Conservation (phyloP, 37 sponge, comb jelly and placozoan genomes). For the Halisarca cf. caerulea region DNA sequence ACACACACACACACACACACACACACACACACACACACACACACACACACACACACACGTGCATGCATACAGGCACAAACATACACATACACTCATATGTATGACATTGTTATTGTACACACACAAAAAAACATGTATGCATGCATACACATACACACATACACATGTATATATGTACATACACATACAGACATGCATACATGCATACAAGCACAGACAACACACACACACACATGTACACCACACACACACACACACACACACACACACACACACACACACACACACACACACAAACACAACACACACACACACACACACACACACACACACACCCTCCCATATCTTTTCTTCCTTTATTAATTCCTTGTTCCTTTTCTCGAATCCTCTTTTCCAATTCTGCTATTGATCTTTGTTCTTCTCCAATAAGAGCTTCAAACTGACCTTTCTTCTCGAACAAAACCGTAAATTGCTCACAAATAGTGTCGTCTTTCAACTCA, state of each 20-base stretch:
- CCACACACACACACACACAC: background rate
- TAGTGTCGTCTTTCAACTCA: constrained; percentile 49
- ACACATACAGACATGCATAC: background rate
- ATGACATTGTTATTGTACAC: no score
- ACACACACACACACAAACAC: background rate
- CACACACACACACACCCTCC: constrained; percentile 63
- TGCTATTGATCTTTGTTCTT: constrained; percentile 55
- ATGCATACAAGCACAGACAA: background rate
- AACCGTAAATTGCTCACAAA: constrained; percentile 46
- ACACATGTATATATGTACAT: background rate
- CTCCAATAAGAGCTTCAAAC: constrained; percentile 30
- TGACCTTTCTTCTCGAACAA: constrained; percentile 4
- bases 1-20: no score
- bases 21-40: no score
- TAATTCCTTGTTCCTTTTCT: constrained; percentile 36
- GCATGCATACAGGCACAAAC: no score
- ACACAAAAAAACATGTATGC: no score
- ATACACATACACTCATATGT: no score
- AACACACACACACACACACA: background rate
- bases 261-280: background rate
- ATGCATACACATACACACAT: background rate
- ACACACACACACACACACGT: no score
- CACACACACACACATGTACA: constrained; percentile 33
- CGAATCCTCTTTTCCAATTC: constrained; percentile 48
- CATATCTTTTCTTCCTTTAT: constrained; percentile 52